phyloP scores from a whole-genome alignment of 2,113 vertebrate species.

The Zosterops borbonicus region DNA sequence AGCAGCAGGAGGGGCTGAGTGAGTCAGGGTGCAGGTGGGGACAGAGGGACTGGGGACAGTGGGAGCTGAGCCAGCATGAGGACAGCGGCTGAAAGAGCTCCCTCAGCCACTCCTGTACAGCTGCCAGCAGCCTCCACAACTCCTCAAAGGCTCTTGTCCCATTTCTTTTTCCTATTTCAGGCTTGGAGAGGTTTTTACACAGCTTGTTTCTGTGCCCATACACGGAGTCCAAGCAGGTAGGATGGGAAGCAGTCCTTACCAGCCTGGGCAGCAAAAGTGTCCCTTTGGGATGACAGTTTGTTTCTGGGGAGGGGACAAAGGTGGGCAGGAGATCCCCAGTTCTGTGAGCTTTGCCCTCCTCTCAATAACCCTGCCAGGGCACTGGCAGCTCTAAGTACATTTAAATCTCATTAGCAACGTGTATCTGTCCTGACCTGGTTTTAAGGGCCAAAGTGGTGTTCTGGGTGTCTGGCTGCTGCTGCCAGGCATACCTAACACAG shows the following conservation, averaged over 20 bases:
- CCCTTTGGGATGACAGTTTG: not conserved
- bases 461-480: not conserved
- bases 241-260: not conserved
- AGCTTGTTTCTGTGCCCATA: not conserved
- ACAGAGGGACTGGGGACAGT: not conserved
- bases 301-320: not conserved
- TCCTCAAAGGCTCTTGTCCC: not conserved
- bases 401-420: not conserved
- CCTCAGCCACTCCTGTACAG: not conserved
- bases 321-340: not conserved
- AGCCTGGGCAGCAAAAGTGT: not conserved
- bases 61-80: not conserved
- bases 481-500: fast-evolving
- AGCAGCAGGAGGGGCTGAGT: fast-evolving
- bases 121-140: not conserved
- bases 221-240: not conserved
- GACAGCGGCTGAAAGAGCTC: not conserved
- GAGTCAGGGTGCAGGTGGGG: not conserved
- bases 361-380: not conserved
- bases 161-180: not conserved
- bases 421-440: not conserved
- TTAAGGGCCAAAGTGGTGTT: not conserved
- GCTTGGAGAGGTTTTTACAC: not conserved
- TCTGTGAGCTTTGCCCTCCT: not conserved
- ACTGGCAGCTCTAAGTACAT: not conserved